A percentile compares a stretch with the other conserved stretches of the same genome.
phyloP scores from a whole-genome alignment of 2,113 vertebrate genomes.

The Odocoileus hemionus region DNA sequence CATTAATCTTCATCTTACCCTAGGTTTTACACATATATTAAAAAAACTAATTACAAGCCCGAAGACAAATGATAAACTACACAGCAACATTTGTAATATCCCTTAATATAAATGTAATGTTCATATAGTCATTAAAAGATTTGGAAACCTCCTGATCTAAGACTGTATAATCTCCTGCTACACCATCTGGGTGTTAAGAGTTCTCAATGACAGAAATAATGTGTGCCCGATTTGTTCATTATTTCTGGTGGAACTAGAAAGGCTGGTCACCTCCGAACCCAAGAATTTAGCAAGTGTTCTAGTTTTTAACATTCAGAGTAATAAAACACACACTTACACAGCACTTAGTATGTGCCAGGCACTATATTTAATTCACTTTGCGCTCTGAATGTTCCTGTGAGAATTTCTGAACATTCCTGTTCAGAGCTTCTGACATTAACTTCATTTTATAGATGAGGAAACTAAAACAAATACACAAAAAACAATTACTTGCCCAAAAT shows the following conservation, averaged over 20 bases:
- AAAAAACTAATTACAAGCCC: conserved; percentile 54
- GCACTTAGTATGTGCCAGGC: background rate
- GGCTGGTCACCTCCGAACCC: background rate
- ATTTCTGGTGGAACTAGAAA: conserved; percentile 29
- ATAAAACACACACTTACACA: background rate
- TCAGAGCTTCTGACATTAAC: background rate
- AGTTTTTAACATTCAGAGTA: background rate
- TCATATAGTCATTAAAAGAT: conserved; percentile 56
- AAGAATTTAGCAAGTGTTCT: conserved; percentile 9
- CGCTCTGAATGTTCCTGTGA: background rate
- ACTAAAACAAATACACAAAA: background rate
- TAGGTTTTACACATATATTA: conserved; percentile 26
- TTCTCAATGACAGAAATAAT: background rate
- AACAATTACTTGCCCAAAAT: background rate
- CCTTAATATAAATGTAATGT: conserved; percentile 45
- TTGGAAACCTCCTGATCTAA: conserved; percentile 13
- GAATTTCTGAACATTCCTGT: background rate
- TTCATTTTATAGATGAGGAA: conserved; percentile 23
- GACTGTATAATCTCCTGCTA: conserved; percentile 17
- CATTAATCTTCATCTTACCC: conserved; percentile 58
- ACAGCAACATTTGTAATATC: conserved; percentile 43
- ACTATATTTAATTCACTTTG: conserved; percentile 21
- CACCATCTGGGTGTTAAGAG: background rate
- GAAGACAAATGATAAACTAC: conserved; percentile 54
- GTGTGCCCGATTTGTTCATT: background rate